Percentiles rank a stretch among this genome's conserved stretches.
phyloP scores from a whole-genome alignment of 2,888 invertebrate species.

The Parasteatoda lunata region DNA sequence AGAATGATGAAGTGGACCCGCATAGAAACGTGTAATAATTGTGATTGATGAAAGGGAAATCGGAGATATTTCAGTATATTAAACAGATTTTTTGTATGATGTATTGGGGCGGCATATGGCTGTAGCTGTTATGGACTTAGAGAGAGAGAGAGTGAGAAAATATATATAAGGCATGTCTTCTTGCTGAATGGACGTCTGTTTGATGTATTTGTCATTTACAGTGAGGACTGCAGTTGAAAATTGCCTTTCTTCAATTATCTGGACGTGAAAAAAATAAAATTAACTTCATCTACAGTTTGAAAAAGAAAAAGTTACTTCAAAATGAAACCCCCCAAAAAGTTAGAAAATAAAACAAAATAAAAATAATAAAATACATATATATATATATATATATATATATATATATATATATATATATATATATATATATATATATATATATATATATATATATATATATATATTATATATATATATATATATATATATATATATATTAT shows the following conservation, averaged over 20 bases:
- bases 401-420: too few relatives aligned
- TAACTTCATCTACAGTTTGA: too few relatives aligned
- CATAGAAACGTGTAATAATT: slow-evolving; percentile 37
- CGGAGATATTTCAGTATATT: slow-evolving; percentile 33
- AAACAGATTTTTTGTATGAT: slow-evolving; percentile 11
- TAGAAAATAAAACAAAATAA: too few relatives aligned
- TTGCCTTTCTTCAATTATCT: not conserved
- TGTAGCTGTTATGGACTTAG: not conserved
- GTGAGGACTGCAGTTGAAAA: not conserved
- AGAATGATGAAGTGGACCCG: slow-evolving; percentile 36
- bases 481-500: too few relatives aligned
- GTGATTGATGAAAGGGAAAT: slow-evolving; percentile 26
- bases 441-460: too few relatives aligned
- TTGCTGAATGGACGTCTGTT: not conserved
- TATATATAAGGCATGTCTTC: not conserved
- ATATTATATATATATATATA: too few relatives aligned
- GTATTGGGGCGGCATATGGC: not conserved
- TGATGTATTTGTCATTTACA: not conserved
- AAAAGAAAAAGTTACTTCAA: too few relatives aligned
- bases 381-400: too few relatives aligned
- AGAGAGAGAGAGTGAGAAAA: not conserved
- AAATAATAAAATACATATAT: too few relatives aligned
- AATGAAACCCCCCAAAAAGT: too few relatives aligned
- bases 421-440: too few relatives aligned
- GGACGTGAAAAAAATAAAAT: too few relatives aligned